Conservation (phyloP, 2,797 vertebrate genomes). For the Diplodus sargus region DNA sequence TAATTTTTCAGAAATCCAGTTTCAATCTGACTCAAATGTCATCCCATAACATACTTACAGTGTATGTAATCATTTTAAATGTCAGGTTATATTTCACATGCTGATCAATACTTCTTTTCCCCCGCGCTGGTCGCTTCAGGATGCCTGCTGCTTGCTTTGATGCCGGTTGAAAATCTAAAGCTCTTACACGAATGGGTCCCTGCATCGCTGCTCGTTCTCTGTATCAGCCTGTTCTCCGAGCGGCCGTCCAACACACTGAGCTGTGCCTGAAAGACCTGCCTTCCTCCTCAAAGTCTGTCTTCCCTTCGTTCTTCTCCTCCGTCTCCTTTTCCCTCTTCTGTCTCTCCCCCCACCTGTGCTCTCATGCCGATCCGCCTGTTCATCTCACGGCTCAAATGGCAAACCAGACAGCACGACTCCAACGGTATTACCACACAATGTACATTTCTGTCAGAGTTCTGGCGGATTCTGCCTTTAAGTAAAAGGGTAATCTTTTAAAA, state of each 20-base stretch:
- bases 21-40: too few species aligned
- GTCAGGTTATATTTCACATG: not conserved
- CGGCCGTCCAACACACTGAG: slow-evolving; percentile 50
- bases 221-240: slow-evolving; percentile 37
- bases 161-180: slow-evolving; percentile 9
- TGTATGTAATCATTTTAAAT: too few species aligned
- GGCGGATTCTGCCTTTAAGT: slow-evolving; percentile 32
- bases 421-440: slow-evolving; percentile 28
- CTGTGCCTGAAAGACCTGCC: slow-evolving; percentile 51
- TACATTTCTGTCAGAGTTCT: slow-evolving; percentile 42
- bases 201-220: slow-evolving; percentile 25
- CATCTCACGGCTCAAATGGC: slow-evolving; percentile 68
- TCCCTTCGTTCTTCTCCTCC: slow-evolving; percentile 30
- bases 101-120: not conserved
- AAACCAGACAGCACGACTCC: slow-evolving; percentile 57
- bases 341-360: slow-evolving; percentile 32
- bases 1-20: too few species aligned
- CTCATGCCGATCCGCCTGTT: slow-evolving; percentile 68
- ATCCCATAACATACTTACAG: too few species aligned
- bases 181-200: not conserved
- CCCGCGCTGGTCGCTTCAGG: not conserved
- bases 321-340: slow-evolving; percentile 14
- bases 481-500: slow-evolving; percentile 18
- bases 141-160: not conserved
- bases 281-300: slow-evolving; percentile 74